phyloP scores from a whole-genome alignment of 2,797 vertebrate genomes.

The Craterocephalus amniculus region DNA sequence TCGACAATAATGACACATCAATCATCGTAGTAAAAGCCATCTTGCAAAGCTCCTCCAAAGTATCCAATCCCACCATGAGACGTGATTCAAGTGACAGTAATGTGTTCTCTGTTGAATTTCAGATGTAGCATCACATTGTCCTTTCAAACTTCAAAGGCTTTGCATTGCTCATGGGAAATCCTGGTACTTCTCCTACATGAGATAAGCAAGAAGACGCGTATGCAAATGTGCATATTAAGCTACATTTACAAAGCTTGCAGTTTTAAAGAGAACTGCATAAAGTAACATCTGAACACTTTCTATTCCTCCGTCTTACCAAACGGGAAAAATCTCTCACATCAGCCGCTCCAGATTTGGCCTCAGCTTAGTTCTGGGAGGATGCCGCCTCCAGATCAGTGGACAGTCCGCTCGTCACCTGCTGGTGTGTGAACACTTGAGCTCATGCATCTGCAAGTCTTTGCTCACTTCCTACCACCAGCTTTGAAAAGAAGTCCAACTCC shows the following conservation, averaged over 20 bases:
- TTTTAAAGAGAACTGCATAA: slow-evolving; percentile 18
- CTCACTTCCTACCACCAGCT: slow-evolving; percentile 53
- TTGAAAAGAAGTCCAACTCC: slow-evolving; percentile 19
- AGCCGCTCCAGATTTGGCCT: slow-evolving; percentile 43
- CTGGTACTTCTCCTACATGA: slow-evolving; percentile 27
- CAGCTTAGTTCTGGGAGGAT: slow-evolving; percentile 42
- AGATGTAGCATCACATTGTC: slow-evolving; percentile 30
- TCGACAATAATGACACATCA: slow-evolving; percentile 55
- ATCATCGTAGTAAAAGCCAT: slow-evolving; percentile 41
- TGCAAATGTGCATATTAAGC: slow-evolving; percentile 12
- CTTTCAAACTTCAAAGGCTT: slow-evolving; percentile 47
- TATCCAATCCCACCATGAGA: slow-evolving; percentile 33
- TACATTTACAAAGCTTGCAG: slow-evolving; percentile 3
- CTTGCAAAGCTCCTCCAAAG: slow-evolving; percentile 19
- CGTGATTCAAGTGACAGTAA: slow-evolving; percentile 61
- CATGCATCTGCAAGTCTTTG: slow-evolving; percentile 48
- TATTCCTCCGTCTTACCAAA: slow-evolving; percentile 20
- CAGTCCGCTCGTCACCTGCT: slow-evolving; percentile 62
- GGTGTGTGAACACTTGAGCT: slow-evolving; percentile 63
- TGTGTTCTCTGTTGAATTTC: slow-evolving; percentile 52
- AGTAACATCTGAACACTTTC: slow-evolving; percentile 29
- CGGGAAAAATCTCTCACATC: slow-evolving; percentile 21
- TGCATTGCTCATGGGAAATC: slow-evolving; percentile 13
- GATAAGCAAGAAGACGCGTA: slow-evolving; percentile 16
- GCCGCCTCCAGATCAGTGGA: slow-evolving; percentile 55